Evolutionary conservation across 2,113 vertebrate genomes (phyloP), one percentile per base, ranked within the genome.

Genomic region (Bufo gargarizans): DNA sequence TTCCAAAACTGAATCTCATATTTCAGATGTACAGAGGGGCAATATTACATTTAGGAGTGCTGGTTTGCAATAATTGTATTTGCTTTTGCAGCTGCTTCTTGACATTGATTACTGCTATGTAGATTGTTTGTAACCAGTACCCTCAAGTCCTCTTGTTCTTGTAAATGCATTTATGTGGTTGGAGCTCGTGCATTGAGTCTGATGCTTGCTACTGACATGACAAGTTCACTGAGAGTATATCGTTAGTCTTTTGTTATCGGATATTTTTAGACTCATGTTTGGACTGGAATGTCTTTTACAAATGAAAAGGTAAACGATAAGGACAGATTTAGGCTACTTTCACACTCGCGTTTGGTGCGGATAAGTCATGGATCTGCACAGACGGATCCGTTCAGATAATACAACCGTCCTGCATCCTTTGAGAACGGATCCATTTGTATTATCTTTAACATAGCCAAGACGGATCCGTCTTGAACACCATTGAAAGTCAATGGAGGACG

Each of bases 281-380:
- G 55, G 19, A 45, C 58, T 14, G 22, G 43, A 81, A 61, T 45
- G 56, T 61, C 13, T 55, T 71, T 84, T 4, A 33, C 53, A 20
- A 19, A 17, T 84, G 67, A 16, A 71, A 55, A 84, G 59, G 45
- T 67, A 11, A 71, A 20, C 69, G 49, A 50, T 84, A 67, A 84
- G 49, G 17, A 22, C 4, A 82, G 59, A 67, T 82, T 82, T 65
- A 33, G 33, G 33, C 33, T 33, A 33, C 33, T 33, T 33, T 33
- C 33, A 33, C 33, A 33, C 33, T 33, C 33, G 33, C 33, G 1
- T 33, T 33, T 33, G 33, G 33, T 33, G 33, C 33, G 33, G 33
- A 33, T 33, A 33, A 33, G 33, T 33, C 33, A 33, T 33, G 33
- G 33, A 33, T 33, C 1, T 33, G 33, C 0, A 33, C 33, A 33